Conservation (phyloP, 2,113 vertebrate species). For the Hypomesus transpacificus region DNA sequence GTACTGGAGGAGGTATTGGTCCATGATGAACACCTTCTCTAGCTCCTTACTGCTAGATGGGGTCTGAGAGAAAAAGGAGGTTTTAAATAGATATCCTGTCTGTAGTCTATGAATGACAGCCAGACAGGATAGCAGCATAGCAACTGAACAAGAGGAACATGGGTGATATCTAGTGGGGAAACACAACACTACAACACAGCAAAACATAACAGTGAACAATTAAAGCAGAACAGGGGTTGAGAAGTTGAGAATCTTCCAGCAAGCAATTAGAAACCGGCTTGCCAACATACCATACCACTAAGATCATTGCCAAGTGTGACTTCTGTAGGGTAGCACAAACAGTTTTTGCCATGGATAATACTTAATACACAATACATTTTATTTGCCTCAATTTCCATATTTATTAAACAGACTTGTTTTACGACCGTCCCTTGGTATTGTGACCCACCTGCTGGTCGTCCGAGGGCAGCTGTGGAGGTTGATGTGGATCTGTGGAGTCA, state of each 20-base stretch:
- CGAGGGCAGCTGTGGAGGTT: no score
- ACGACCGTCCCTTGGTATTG: no score
- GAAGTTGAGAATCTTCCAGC: neutral
- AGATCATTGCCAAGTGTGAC: neutral
- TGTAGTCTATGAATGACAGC: neutral
- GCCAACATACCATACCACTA: neutral
- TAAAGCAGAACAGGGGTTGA: no score
- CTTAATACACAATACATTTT: no score
- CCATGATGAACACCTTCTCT: constrained; percentile 37
- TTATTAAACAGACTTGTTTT: no score
- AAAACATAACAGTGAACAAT: neutral
- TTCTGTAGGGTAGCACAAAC: no score
- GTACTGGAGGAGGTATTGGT: constrained; percentile 50
- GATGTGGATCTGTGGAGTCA: no score
- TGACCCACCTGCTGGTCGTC: no score
- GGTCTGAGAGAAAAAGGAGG: constrained; percentile 8
- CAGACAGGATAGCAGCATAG: neutral
- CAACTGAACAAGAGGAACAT: no score
- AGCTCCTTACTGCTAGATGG: constrained; percentile 18
- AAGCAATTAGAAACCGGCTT: neutral
- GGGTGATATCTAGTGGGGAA: neutral
- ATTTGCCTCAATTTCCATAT: no score
- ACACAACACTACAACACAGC: neutral
- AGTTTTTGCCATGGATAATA: no score
- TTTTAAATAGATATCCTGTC: neutral